These are phyloP conservation scores for Idaea biselata DNA, from an alignment of 2,888 invertebrate species.

Conservation along the genomic window DNA sequence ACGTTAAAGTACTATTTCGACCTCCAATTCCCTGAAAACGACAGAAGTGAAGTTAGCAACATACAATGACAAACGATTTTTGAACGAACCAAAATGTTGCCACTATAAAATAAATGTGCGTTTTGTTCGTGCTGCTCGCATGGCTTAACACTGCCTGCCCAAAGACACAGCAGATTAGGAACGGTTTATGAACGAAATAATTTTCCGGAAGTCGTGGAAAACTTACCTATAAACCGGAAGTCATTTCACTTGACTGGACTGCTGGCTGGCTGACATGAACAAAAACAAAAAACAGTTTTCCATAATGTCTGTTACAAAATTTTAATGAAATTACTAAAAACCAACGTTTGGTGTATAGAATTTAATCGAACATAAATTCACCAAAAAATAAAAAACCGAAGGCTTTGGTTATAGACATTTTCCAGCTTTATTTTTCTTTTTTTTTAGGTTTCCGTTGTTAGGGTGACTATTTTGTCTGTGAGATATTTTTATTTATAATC, in stretches of 20 bases:
- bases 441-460: constrained; percentile 53
- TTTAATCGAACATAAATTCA: constrained; percentile 8
- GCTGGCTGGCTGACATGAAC: constrained; percentile 56
- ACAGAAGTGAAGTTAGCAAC: constrained; percentile 21
- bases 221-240: constrained; percentile 35
- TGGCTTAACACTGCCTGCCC: background rate
- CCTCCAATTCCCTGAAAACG: background rate
- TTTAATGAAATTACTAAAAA: constrained; percentile 65
- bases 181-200: background rate
- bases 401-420: background rate
- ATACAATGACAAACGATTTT: constrained; percentile 25
- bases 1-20: constrained; percentile 5
- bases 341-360: constrained; percentile 49
- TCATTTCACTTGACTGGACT: constrained; percentile 38
- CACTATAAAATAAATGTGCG: background rate
- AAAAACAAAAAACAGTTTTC: constrained; percentile 75
- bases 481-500: constrained; percentile 42
- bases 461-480: constrained; percentile 40
- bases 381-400: constrained; percentile 6
- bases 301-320: constrained; percentile 69
- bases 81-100: constrained; percentile 2
- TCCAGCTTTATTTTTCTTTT: constrained; percentile 26
- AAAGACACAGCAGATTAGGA: background rate
- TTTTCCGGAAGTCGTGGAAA: constrained; percentile 29
- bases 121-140: background rate